Evolutionary conservation across 2,888 invertebrate genomes (phyloP), one percentile per base, ranked within the genome.

Genomic region (Aphrophora alni): DNA sequence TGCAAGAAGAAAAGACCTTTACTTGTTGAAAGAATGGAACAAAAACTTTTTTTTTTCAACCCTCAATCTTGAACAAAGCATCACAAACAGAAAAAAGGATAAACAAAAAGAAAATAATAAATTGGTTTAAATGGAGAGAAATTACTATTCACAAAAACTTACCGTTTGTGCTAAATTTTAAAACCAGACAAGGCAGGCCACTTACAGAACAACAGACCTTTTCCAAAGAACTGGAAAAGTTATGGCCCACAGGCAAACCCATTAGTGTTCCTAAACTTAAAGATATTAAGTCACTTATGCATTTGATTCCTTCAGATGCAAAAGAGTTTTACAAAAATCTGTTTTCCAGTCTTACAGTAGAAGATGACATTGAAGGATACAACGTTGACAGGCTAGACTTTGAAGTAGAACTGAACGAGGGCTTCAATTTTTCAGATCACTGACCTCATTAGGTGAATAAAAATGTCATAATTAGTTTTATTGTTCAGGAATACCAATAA

Each of bases 1-100:
- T 77, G 75, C 83, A 84, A 71, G 73, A 78, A 33, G 70, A 80
- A 77, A 77, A 82, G 77, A 77, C 84, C 75, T 74, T 77, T 83
- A 27, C 44, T 75, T 25, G 80, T 84, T 51, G 80, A 82, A 73
- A 75, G 81, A 73, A 82, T 82, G 80, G 44, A 69, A 59, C 17
- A 70, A 38, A 51, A 70, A 71, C 5, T 5, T 70, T 28, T 81
- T 78, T 77, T 28, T 73, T 14, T 77, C 77, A 33, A 81, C 81
- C 14, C n/a, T 70, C 51, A 51, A 71, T 44, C 38, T 81, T 71
- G 78, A 78, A 73, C 25, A 74, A 33, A 33, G 8, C n/a, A 24
- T 27, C 8, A 44, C 10, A n/a, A 17, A 26, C 24, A 24, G 7
- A 68, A 33, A n/a, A 51, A 26, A 28, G 27, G 33, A 33, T 21